Conservation (phyloP, 2,797 vertebrate genomes). For the Sebastes ruberrimus region DNA sequence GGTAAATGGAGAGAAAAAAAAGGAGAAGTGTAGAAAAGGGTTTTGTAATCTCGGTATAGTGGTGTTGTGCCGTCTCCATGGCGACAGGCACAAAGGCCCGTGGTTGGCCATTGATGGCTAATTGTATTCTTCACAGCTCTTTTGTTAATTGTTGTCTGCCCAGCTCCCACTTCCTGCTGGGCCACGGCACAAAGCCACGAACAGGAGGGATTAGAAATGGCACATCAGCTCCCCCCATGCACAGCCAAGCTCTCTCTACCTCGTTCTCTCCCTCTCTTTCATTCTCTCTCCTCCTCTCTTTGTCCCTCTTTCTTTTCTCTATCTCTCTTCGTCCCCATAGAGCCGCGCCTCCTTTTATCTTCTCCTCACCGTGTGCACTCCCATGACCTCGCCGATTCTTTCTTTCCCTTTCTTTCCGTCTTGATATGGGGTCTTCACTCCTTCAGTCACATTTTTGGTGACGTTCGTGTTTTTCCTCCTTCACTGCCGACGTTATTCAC, state of each 20-base stretch:
- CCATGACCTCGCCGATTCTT: slow-evolving; percentile 54
- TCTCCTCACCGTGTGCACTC: slow-evolving; percentile 59
- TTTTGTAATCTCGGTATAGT: slow-evolving; percentile 85
- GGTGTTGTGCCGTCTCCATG: slow-evolving; percentile 87
- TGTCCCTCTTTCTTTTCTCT: slow-evolving; percentile 33
- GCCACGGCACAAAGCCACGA: slow-evolving; percentile 88
- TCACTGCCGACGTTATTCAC: background rate
- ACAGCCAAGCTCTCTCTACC: slow-evolving; percentile 66
- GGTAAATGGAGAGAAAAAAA: slow-evolving; percentile 59
- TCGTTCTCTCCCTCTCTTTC: slow-evolving; percentile 48
- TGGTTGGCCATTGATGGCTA: slow-evolving; percentile 90
- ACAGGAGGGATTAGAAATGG: slow-evolving; percentile 89
- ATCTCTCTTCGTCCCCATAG: slow-evolving; percentile 43
- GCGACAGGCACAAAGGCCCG: slow-evolving; percentile 88
- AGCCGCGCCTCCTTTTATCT: slow-evolving; percentile 70
- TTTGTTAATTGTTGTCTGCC: slow-evolving; percentile 93
- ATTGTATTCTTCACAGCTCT: slow-evolving; percentile 91
- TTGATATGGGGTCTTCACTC: slow-evolving; percentile 44
- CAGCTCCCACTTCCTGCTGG: slow-evolving; percentile 90
- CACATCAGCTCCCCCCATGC: slow-evolving; percentile 80
- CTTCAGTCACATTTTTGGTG: slow-evolving; percentile 13
- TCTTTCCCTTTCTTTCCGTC: slow-evolving; percentile 23
- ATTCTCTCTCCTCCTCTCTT: slow-evolving; percentile 39
- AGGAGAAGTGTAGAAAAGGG: slow-evolving; percentile 74
- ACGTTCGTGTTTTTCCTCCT: slow-evolving; percentile 3